A percentile compares a stretch with the other conserved stretches of the same genome.
These are phyloP conservation scores for Zaprionus davidi DNA, from an alignment of 1,140 invertebrate genomes.

Conservation along the genomic window DNA sequence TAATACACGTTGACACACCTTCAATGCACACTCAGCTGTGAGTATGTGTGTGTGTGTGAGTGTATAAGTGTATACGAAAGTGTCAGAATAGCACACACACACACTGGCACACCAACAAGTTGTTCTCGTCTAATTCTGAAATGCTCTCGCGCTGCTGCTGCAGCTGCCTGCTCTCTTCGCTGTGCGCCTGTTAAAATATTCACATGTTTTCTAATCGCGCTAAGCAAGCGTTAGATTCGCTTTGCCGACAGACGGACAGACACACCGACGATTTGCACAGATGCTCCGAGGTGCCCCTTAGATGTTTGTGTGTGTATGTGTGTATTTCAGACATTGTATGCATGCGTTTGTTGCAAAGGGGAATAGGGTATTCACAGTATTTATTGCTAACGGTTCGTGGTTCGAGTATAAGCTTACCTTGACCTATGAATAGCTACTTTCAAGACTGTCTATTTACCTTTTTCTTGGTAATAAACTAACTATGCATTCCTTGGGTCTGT, in stretches of 20 bases:
- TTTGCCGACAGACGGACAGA: constrained; percentile 16
- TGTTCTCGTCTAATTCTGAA: constrained; percentile 1
- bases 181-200: constrained; percentile 34
- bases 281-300: constrained; percentile 6
- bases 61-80: too few relatives aligned
- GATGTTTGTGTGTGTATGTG: background rate
- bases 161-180: constrained; percentile 6
- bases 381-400: background rate
- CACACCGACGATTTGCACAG: background rate
- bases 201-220: constrained; percentile 45
- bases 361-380: background rate
- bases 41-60: background rate
- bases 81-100: background rate
- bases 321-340: background rate
- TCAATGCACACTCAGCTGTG: constrained; percentile 16
- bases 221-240: constrained; percentile 28
- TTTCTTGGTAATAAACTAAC: too few relatives aligned
- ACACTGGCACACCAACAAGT: background rate
- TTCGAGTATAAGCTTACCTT: too few relatives aligned
- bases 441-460: too few relatives aligned
- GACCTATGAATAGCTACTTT: too few relatives aligned
- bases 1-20: constrained; percentile 24
- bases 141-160: constrained; percentile 17
- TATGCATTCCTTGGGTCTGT: too few relatives aligned
- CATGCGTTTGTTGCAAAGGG: background rate